Evolutionary conservation across 1,140 invertebrate species (phyloP).

Genomic region (Vanessa tameamea): DNA sequence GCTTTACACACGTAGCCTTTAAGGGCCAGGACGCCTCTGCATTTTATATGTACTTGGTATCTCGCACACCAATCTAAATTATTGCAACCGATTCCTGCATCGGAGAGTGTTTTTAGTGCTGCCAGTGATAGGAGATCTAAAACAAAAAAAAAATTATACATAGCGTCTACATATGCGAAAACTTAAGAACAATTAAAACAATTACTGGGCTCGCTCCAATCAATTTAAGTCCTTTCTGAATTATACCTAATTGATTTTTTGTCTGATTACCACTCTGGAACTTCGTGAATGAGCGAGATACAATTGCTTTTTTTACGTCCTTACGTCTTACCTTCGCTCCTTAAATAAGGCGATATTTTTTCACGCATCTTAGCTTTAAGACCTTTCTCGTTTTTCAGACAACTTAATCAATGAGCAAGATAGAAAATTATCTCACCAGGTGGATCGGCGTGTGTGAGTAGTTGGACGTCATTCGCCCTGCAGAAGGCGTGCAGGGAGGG

Average conservation of each 20-base stretch:
- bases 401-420: neutral
- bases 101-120: constrained; percentile 64
- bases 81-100: constrained; percentile 61
- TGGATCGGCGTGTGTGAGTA: constrained; percentile 97
- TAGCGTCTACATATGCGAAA: too few species aligned
- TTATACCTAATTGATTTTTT: too few species aligned
- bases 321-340: too few species aligned
- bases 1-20: constrained; percentile 87
- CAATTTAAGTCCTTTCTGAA: too few species aligned
- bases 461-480: constrained; percentile 93
- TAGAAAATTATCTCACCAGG: constrained; percentile 82
- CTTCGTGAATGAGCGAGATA: too few species aligned
- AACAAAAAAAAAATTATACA: constrained; percentile 37
- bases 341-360: too few species aligned
- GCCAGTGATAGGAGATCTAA: constrained; percentile 71
- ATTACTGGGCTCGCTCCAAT: too few species aligned
- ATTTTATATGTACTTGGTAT: constrained; percentile 94
- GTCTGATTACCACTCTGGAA: too few species aligned
- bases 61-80: constrained; percentile 87
- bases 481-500: constrained; percentile 94
- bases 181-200: too few species aligned
- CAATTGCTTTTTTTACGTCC: too few species aligned
- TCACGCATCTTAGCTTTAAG: too few species aligned
- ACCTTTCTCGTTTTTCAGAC: too few species aligned
- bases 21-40: constrained; percentile 91